Percentiles rank a stretch among this genome's conserved stretches.
Evolutionary conservation across 2,113 vertebrate species (phyloP).

Genomic region (Motacilla alba): DNA sequence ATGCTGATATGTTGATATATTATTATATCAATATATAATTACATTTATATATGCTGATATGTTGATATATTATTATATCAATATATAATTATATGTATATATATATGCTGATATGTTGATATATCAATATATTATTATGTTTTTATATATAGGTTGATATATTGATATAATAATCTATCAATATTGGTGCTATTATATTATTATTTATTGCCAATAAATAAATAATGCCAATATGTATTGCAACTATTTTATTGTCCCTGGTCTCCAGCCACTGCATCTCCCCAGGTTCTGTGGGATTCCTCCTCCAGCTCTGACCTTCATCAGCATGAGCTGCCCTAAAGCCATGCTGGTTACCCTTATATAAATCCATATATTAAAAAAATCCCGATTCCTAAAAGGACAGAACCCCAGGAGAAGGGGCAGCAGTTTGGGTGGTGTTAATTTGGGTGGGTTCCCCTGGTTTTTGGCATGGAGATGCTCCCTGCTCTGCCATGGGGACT

Average conservation of each 20-base stretch:
- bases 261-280: background rate
- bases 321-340: background rate
- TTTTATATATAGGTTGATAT: no score
- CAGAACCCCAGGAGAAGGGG: no score
- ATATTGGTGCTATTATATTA: background rate
- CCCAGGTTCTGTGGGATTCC: fast-evolving
- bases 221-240: background rate
- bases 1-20: no score
- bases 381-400: background rate
- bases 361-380: fast-evolving
- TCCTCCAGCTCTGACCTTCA: background rate
- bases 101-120: no score
- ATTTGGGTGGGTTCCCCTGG: background rate
- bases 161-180: no score
- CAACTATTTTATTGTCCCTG: background rate
- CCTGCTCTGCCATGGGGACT: fast-evolving
- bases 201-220: background rate
- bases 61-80: no score
- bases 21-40: no score
- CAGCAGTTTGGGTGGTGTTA: fast-evolving
- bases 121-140: no score
- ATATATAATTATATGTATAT: no score
- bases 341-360: background rate
- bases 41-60: no score
- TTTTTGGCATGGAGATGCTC: background rate